Percentiles rank a stretch among this genome's conserved stretches.
Conservation (phyloP, 2,888 invertebrate species). For the Seira sanloemensis region DNA sequence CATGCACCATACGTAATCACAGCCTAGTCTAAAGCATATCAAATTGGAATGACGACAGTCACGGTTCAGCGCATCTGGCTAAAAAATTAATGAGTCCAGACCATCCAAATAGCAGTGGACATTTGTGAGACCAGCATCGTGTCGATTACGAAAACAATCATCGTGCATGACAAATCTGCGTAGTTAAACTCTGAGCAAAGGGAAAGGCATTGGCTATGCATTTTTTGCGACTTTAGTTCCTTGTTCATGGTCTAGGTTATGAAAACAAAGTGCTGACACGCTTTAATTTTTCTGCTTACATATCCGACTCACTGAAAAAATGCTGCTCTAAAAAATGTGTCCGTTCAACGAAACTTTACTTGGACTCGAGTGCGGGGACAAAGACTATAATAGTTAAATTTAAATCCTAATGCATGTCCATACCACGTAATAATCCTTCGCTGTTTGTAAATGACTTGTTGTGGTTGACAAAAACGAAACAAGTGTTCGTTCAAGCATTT, state of each 20-base stretch:
- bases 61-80: conserved; percentile 40
- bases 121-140: background rate
- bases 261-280: conserved; percentile 16
- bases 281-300: too few relatives aligned
- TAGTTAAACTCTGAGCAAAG: conserved; percentile 38
- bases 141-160: conserved; percentile 9
- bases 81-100: background rate
- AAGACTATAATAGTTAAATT: too few relatives aligned
- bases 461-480: background rate
- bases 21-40: background rate
- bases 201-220: conserved; percentile 45
- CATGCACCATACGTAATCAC: background rate
- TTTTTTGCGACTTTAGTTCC: conserved; percentile 35
- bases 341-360: background rate
- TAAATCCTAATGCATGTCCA: too few relatives aligned
- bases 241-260: conserved; percentile 28
- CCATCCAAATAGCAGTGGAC: background rate
- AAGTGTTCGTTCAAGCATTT: background rate
- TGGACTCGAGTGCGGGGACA: background rate
- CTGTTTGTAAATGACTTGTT: too few relatives aligned
- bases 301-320: conserved; percentile 2
- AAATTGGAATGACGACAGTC: conserved; percentile 20
- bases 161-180: conserved; percentile 51
- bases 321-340: background rate
- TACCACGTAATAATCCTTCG: too few relatives aligned